phyloP scores from a whole-genome alignment of 2,113 vertebrate species.

The Spea bombifrons region DNA sequence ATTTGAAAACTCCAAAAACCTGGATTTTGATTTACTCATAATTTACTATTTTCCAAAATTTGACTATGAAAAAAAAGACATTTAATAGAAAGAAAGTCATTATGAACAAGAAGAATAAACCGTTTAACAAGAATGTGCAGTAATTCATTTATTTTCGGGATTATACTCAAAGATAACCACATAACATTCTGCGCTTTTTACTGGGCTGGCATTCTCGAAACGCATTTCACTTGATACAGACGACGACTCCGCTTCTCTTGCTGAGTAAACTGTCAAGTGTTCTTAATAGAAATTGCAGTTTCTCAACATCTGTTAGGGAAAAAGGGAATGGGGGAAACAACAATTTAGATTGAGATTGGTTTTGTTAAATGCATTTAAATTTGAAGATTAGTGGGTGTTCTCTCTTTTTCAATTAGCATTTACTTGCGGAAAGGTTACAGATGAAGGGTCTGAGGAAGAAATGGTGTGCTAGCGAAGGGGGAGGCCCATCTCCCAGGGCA shows the following conservation, averaged over 20 bases:
- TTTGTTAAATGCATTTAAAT: conserved; percentile 89
- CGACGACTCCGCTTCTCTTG: conserved; percentile 69
- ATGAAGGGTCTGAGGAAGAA: conserved; percentile 68
- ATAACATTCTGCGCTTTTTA: conserved; percentile 71
- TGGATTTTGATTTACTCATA: too few relatives aligned
- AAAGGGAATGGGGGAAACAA: conserved; percentile 74
- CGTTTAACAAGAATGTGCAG: conserved; percentile 46
- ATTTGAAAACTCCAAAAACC: background rate
- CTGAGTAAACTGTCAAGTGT: conserved; percentile 80
- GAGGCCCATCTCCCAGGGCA: conserved; percentile 59
- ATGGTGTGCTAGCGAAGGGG: conserved; percentile 47
- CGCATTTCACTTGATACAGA: conserved; percentile 77
- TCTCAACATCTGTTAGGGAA: conserved; percentile 82
- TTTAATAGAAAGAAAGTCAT: conserved; percentile 50
- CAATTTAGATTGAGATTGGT: conserved; percentile 82
- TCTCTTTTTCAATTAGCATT: conserved; percentile 86
- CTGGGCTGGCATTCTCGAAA: conserved; percentile 71
- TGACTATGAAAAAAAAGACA: conserved; percentile 57
- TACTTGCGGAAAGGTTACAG: conserved; percentile 82
- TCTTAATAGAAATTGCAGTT: conserved; percentile 82
- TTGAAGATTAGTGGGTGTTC: conserved; percentile 84
- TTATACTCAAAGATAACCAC: conserved; percentile 74
- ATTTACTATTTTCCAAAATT: background rate
- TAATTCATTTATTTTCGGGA: conserved; percentile 73
- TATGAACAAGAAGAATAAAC: conserved; percentile 52